These are phyloP conservation scores for Silurus meridionalis DNA, from an alignment of 2,113 vertebrate species.

Conservation along the genomic window DNA sequence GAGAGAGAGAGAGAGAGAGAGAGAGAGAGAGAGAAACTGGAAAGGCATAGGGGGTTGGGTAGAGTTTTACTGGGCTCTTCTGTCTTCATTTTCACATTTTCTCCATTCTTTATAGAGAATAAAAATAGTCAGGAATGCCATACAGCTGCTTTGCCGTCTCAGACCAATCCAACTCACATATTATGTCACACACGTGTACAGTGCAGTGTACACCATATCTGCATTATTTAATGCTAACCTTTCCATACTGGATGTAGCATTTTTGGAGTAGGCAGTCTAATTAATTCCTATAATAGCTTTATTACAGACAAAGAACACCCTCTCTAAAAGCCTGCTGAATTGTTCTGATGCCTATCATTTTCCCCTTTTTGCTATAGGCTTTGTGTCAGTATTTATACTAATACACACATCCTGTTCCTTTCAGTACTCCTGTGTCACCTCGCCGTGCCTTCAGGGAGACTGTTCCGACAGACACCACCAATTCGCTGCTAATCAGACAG, in stretches of 20 bases:
- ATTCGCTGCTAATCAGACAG: constrained; percentile 69
- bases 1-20: constrained; percentile 21
- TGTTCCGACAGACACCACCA: constrained; percentile 65
- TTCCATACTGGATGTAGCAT: neutral
- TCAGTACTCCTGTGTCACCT: constrained; percentile 38
- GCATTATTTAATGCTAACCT: neutral
- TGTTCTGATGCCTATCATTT: neutral
- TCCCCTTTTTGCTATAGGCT: neutral
- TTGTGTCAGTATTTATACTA: constrained; percentile 24
- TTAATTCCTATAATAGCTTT: constrained; percentile 1
- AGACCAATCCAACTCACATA: constrained; percentile 23
- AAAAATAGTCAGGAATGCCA: constrained; percentile 41
- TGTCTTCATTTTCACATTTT: constrained; percentile 34
- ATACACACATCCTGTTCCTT: constrained; percentile 52
- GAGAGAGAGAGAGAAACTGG: neutral
- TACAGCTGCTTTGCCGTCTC: constrained; percentile 45
- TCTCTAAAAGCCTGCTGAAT: neutral
- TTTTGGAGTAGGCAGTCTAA: constrained; percentile 1
- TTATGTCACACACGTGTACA: neutral
- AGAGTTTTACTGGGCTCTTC: neutral
- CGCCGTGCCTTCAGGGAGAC: constrained; percentile 52
- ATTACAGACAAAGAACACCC: neutral
- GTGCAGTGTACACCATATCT: neutral
- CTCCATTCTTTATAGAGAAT: constrained; percentile 31
- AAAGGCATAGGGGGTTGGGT: constrained; percentile 11